Evolutionary conservation across 2,888 invertebrate genomes (phyloP), one percentile per base, ranked within the genome.

Genomic region (Lasioglossum villosulum): DNA sequence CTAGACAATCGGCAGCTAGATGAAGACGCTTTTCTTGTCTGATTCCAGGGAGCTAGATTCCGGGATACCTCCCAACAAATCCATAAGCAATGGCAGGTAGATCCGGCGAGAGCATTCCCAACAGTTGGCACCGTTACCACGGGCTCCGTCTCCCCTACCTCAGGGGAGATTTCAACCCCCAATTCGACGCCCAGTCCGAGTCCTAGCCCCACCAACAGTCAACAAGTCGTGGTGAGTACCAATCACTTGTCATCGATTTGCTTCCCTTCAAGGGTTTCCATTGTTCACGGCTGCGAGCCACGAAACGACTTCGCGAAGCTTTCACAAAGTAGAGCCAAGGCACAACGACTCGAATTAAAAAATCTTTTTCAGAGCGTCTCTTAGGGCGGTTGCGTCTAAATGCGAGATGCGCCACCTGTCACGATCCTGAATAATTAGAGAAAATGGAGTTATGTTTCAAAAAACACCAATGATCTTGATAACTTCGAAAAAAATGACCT

Each of bases 61-160:
- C 96, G 97, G 90, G 97, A 97, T 94, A 97, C 97, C 81, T 97
- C 97, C 93, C 97, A 97, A 96, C 97, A 97, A 94, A 97, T 97
- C 87, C 97, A 97, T 94, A 96, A 97, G 86, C 96, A 96, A 93
- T 97, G 97, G 97, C 95, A 96, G 75, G 96, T 96, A 87, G 96
- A 95, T 88, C 95, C 95, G 39, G 86, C 93, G 5, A 89, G 95
- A 87, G 94, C 95, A 66, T 95, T 95, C 86, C 95, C 95, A 52
- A 94, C 94, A n/a, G 94, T 95, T 71, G 94, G 93, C 83, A 92
- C 92, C 73, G 90, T 87, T 80, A 85, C 82, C 89, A 79, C 89
- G 23, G 90, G 90, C 78, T 91, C 93, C 14, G 86, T 92, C 14
- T 90, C 91, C 1, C 92, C 93, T 8, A 90, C 88, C 63, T 89